A percentile compares a stretch with the other conserved stretches of the same genome.
Conservation (phyloP, 2,888 invertebrate species). For the Chironomus riparius region DNA sequence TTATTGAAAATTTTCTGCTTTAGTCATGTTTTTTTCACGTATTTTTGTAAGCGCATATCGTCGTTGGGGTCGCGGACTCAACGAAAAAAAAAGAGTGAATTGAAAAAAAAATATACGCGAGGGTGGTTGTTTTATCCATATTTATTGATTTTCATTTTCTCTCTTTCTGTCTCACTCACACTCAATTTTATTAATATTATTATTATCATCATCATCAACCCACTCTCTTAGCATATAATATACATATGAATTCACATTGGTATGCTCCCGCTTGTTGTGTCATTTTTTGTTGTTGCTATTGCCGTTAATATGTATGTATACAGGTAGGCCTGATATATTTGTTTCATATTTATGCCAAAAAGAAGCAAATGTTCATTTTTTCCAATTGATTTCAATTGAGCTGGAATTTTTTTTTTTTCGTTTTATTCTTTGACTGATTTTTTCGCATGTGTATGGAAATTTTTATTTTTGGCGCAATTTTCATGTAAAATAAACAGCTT, state of each 20-base stretch:
- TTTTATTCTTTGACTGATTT: not conserved
- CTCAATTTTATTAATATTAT: not conserved
- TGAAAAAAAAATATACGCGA: not conserved
- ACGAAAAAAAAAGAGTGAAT: not conserved
- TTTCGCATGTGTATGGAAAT: too few species aligned
- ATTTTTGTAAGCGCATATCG: not conserved
- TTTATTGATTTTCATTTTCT: slow-evolving; percentile 22
- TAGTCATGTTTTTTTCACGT: slow-evolving; percentile 17
- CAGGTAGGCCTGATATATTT: too few species aligned
- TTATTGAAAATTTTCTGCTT: slow-evolving; percentile 21
- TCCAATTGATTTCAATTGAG: slow-evolving; percentile 24
- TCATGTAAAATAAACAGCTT: too few species aligned
- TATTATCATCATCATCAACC: not conserved
- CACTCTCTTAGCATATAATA: too few species aligned
- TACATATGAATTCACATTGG: too few species aligned
- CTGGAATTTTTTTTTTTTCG: not conserved
- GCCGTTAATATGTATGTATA: too few species aligned
- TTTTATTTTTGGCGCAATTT: too few species aligned
- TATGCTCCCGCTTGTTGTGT: too few species aligned
- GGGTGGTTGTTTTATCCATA: slow-evolving; percentile 27
- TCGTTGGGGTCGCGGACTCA: slow-evolving; percentile 3
- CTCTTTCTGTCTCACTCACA: not conserved
- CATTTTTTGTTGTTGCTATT: not conserved
- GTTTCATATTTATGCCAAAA: too few species aligned
- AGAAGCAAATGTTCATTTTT: not conserved